A percentile compares a stretch with the other conserved stretches of the same genome.
Conservation (phyloP, 2,113 vertebrate genomes). For the Hyaena hyaena region DNA sequence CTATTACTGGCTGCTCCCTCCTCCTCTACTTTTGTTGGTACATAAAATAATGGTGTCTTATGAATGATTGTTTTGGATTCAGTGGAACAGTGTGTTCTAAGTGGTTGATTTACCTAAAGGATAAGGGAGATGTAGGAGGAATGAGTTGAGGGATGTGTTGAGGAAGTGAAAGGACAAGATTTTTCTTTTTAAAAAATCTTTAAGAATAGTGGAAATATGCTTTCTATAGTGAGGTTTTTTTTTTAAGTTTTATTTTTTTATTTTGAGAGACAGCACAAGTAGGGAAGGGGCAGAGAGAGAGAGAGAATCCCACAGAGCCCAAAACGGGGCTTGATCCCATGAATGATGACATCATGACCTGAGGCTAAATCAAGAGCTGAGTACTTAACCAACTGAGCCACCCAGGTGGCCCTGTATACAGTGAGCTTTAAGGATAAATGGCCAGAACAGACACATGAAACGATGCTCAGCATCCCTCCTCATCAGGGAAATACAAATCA, state of each 20-base stretch:
- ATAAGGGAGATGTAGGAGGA: not conserved
- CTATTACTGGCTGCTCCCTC: not conserved
- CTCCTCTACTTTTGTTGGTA: not conserved
- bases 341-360: not conserved
- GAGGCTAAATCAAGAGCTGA: not conserved
- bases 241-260: not conserved
- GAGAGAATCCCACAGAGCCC: not conserved
- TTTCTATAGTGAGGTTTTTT: not conserved
- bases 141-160: not conserved
- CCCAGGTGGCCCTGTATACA: not conserved
- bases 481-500: too few relatives aligned
- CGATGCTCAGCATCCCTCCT: too few relatives aligned
- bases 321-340: too few relatives aligned
- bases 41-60: constrained; percentile 1
- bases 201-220: too few relatives aligned
- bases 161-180: not conserved
- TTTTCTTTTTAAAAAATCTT: not conserved
- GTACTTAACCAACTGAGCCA: not conserved
- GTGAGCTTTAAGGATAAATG: constrained; percentile 27
- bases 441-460: too few relatives aligned
- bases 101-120: not conserved
- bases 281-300: not conserved
- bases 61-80: not conserved
- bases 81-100: not conserved
- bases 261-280: not conserved